A percentile compares a stretch with the other conserved stretches of the same genome.
These are phyloP conservation scores for Sparus aurata DNA, from an alignment of 2,797 vertebrate genomes.

Conservation along the genomic window DNA sequence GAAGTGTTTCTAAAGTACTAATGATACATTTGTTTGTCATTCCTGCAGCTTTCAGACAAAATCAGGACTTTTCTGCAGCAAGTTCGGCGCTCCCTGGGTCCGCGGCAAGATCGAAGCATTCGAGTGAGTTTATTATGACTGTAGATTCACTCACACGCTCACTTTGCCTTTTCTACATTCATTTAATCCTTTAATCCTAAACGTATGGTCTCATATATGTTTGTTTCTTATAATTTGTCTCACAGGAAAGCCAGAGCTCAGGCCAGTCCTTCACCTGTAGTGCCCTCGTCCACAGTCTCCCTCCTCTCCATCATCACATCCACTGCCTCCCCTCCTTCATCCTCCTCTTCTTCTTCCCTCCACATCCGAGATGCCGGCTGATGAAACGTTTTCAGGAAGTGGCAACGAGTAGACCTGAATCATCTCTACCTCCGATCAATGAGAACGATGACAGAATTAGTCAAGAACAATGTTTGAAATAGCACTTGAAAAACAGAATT, in stretches of 20 bases:
- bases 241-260: slow-evolving; percentile 16
- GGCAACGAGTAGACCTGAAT: background rate
- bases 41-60: slow-evolving; percentile 69
- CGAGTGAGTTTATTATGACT: slow-evolving; percentile 12
- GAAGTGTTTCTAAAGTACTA: too few relatives aligned
- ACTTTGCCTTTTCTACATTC: background rate
- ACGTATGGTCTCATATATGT: background rate
- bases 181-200: background rate
- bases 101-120: rapidly evolving
- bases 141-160: background rate
- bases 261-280: rapidly evolving
- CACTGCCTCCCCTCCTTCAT: slow-evolving; percentile 24
- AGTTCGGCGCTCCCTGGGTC: background rate
- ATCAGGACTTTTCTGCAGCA: slow-evolving; percentile 35
- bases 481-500: background rate
- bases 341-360: background rate
- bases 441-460: background rate
- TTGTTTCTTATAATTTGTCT: background rate
- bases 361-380: background rate
- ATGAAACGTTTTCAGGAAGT: background rate
- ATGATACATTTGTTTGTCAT: background rate
- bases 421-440: background rate
- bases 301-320: slow-evolving; percentile 64
- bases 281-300: background rate
- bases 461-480: background rate